Evolutionary conservation across 2,888 invertebrate genomes (phyloP).

Genomic region (Phengaris alcon): DNA sequence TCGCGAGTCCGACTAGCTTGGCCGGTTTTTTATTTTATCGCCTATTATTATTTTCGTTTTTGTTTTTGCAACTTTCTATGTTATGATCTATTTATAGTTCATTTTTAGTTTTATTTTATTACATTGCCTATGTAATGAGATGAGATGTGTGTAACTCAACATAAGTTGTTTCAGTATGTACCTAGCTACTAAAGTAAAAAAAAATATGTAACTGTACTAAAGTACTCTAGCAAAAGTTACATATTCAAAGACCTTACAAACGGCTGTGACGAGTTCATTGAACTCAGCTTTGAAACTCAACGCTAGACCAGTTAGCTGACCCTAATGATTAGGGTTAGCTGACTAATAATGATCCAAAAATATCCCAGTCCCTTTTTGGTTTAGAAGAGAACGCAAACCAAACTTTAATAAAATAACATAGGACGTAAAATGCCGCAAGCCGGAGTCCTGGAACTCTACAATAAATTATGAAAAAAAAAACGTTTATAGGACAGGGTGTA

Average conservation of each 20-base stretch:
- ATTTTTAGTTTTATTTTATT: background rate
- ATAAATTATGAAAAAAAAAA: background rate
- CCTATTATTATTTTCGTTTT: conserved; percentile 8
- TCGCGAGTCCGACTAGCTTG: too few species aligned
- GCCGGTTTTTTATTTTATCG: background rate
- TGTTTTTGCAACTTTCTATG: background rate
- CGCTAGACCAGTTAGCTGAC: conserved; percentile 1
- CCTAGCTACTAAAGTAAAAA: too few species aligned
- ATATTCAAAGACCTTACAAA: background rate
- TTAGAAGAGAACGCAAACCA: background rate
- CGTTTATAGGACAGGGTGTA: conserved; percentile 29
- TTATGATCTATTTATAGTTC: background rate
- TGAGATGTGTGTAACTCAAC: too few species aligned
- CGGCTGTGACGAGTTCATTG: background rate
- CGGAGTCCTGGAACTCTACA: background rate
- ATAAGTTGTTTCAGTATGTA: too few species aligned
- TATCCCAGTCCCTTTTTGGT: background rate
- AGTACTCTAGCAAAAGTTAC: background rate
- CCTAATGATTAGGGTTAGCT: background rate
- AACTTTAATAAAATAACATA: background rate
- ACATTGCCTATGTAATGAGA: too few species aligned
- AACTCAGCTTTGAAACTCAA: conserved; percentile 12
- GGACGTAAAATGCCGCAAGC: background rate
- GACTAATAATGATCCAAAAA: background rate
- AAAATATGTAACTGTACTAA: too few species aligned